Evolutionary conservation across 2,113 vertebrate genomes (phyloP), one percentile per base, ranked within the genome.

Genomic region (Antigone vipio): DNA sequence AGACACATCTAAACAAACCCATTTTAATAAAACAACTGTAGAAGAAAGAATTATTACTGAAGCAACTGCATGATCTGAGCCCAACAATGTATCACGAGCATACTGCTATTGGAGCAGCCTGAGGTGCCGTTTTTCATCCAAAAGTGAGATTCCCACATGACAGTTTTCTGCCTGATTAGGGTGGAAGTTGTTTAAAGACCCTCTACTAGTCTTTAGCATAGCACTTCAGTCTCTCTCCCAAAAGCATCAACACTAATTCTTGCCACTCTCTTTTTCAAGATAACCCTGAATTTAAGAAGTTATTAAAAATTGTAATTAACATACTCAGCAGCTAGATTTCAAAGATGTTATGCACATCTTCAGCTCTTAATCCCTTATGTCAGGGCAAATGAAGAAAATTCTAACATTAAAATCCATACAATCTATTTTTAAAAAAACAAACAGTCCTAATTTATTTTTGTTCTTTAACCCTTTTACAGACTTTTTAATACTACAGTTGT

Each of bases 81-180:
- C 56, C 47, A 40, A 7, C 18, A 9, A 12, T 0, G 11, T 13
- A 16, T 2, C 3, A 4, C 42, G 8, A 58, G 47, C 20, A 5
- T 16, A 22, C 55, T 50, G 60, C n/a, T 73, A 15, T 1, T 18
- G n/a, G n/a, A 56, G 47, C 11, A 62, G 69, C 32, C 24, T 11
- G 30, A 30, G 11, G 59, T 21, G 29, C 19, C 1, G 0, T 6
- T 62, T 64, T 56, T 9, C 35, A 45, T 5, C 15, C 74, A 24
- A 8, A 80, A 64, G 30, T 3, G 30, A 55, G 50, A 49, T 62
- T 60, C 42, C 23, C 55, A 66, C 0, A 0, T 6, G 17, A 47
- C 66, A 60, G 27, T 9, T n/a, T 71, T 47, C 29, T 34, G 66
- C 16, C 12, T 26, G 11, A 32, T 12, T 14, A 56, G 40, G 38